Evolutionary conservation across 2,797 vertebrate species (phyloP).

Genomic region (Sarcophilus harrisii): DNA sequence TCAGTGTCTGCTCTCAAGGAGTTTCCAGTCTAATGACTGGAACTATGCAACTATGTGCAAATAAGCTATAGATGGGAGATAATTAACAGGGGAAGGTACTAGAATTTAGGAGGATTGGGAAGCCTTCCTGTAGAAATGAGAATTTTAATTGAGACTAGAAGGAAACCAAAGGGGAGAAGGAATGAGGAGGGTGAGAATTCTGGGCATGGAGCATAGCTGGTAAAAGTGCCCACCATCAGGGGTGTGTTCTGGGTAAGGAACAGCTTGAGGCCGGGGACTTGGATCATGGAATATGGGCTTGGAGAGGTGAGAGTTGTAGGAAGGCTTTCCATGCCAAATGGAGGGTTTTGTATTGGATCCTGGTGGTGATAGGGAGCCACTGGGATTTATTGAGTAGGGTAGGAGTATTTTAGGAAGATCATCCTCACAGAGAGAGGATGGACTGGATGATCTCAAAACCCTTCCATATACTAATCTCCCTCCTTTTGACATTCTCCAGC

Average conservation of each 20-base stretch:
- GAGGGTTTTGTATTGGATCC: background rate
- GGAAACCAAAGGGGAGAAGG: background rate
- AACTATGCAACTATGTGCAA: background rate
- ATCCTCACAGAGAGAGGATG: background rate
- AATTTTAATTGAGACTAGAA: background rate
- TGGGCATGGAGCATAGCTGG: background rate
- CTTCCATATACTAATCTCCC: background rate
- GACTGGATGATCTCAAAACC: background rate
- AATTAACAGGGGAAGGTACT: background rate
- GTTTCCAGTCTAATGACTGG: background rate
- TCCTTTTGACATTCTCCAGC: background rate
- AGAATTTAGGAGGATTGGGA: background rate
- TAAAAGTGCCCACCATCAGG: background rate
- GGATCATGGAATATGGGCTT: background rate
- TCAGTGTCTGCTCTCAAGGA: background rate
- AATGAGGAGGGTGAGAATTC: background rate
- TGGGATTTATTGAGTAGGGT: background rate
- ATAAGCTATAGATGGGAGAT: background rate
- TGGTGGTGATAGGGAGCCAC: background rate
- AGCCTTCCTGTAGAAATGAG: background rate
- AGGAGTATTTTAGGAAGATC: background rate
- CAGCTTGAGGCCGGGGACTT: background rate
- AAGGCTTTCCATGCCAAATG: background rate
- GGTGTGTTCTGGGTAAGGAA: background rate
- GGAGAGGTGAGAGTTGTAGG: background rate